Base-by-base conservation (phyloP, 2,888 invertebrate species). In the Pyrocoelia pectoralis region DNA sequence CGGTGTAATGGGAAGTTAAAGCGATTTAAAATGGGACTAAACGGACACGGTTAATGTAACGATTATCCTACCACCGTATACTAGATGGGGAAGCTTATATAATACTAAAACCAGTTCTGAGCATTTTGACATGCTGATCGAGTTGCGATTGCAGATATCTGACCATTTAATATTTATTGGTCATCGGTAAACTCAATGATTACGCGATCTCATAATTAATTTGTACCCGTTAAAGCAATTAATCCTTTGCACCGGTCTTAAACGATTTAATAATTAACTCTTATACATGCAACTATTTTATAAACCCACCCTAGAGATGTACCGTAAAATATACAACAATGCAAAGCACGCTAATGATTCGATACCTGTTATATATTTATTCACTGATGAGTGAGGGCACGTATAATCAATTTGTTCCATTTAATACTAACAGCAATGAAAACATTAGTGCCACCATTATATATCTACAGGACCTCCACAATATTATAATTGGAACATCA, bases 41-140 rank as follows among this genome's bases (percentile, higher is more conserved):
- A 73, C 72, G 73, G 76, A 72, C 72, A 77, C 77, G 77, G 74
- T 76, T 76, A 72, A 76, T 73, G 70, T 74, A 66, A 70, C 74
- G 67, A 74, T 73, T 74, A 74, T 74, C 60, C 71, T 62, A 66
- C 67, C 70, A 67, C 65, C 66, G 65, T 54, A 54, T 53, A 24
- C 18, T 54, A 65, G 63, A 70, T 67, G 68, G 73, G 73, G 73
- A 73, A 69, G 69, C 72, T 72, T 73, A 72, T 70, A 73, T 75
- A 73, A 74, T 73, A 66, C 72, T 69, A 67, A 75, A 77, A 77
- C 77, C 74, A 73, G 77, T 77, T 77, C 62, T 74, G 68, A 67
- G 55, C 65, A 67, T 69, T 69, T 68, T 55, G 41, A 56, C 56
- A 65, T 56, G 60, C 52, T 49, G 61, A 65, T 57, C 65, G 61